These are phyloP conservation scores for human DNA, from an alignment of 2,113 vertebrate species.

Conservation along the genomic window DNA sequence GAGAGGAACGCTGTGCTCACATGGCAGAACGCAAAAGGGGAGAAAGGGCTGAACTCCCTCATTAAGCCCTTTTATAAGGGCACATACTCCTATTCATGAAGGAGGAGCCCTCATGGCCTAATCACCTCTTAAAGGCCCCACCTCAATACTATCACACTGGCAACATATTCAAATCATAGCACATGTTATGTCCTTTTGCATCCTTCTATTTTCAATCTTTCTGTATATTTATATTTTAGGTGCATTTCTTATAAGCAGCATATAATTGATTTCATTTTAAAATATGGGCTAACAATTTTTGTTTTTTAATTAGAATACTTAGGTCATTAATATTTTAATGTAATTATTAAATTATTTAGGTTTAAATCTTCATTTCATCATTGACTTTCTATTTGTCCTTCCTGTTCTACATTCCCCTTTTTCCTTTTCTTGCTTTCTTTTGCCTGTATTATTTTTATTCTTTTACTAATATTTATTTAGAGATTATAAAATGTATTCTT, in stretches of 20 bases:
- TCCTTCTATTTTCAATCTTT: no score
- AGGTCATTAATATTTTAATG: not conserved
- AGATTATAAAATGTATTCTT: not conserved
- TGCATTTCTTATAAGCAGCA: no score
- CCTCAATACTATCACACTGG: no score
- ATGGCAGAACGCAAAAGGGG: not conserved
- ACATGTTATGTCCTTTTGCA: no score
- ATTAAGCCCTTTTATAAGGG: not conserved
- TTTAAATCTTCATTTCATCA: not conserved
- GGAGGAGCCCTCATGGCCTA: no score
- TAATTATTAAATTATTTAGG: not conserved
- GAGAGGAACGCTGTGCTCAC: not conserved
- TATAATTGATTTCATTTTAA: not conserved
- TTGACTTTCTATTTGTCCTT: not conserved
- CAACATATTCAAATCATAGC: no score
- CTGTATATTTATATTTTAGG: no score
- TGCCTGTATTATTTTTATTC: not conserved
- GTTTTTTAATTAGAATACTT: not conserved
- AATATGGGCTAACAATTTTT: not conserved
- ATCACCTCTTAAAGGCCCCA: no score
- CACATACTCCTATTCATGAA: no score
- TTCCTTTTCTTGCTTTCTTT: not conserved
- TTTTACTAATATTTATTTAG: not conserved
- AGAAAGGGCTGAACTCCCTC: not conserved
- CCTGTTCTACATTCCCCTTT: not conserved